Percentiles rank a stretch among this genome's conserved stretches.
Conservation (phyloP, 2,888 invertebrate species). For the Nemurella pictetii region DNA sequence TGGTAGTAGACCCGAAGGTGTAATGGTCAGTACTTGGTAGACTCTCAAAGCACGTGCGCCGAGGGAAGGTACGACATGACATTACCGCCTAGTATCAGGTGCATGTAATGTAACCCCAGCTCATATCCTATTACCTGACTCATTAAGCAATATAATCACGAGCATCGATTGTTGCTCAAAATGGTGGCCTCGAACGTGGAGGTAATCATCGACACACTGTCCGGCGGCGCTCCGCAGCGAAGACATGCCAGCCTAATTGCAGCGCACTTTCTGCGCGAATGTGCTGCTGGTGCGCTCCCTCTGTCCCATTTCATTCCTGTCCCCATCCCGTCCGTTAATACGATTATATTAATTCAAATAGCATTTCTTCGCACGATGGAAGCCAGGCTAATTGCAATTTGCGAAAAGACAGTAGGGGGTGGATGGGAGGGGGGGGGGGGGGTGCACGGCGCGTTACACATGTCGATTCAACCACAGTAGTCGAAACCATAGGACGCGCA, state of each 20-base stretch:
- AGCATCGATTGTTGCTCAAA: slow-evolving; percentile 38
- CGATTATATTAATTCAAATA: slow-evolving; percentile 23
- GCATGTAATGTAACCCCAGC: slow-evolving; percentile 33
- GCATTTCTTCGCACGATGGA: slow-evolving; percentile 5
- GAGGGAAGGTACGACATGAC: slow-evolving; percentile 25
- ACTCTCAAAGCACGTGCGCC: background rate
- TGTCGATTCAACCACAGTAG: background rate
- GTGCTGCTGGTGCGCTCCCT: background rate
- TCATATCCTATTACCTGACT: slow-evolving; percentile 32
- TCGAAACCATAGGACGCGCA: background rate
- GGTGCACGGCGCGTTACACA: background rate
- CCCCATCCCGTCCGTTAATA: background rate
- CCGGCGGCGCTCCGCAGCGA: background rate
- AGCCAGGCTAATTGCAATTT: background rate
- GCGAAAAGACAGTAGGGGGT: background rate
- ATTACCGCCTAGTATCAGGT: slow-evolving; percentile 33
- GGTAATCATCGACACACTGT: slow-evolving; percentile 22
- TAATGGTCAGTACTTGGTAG: slow-evolving; percentile 7
- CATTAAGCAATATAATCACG: slow-evolving; percentile 38
- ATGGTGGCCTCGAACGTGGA: slow-evolving; percentile 34
- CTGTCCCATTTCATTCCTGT: background rate
- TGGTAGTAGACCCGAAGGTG: background rate
- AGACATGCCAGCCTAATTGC: slow-evolving; percentile 23
- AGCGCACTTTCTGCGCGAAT: slow-evolving; percentile 5
- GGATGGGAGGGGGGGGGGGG: no score